These are phyloP conservation scores for Opisthocomus hoazin DNA, from an alignment of 2,113 vertebrate species.

Conservation along the genomic window DNA sequence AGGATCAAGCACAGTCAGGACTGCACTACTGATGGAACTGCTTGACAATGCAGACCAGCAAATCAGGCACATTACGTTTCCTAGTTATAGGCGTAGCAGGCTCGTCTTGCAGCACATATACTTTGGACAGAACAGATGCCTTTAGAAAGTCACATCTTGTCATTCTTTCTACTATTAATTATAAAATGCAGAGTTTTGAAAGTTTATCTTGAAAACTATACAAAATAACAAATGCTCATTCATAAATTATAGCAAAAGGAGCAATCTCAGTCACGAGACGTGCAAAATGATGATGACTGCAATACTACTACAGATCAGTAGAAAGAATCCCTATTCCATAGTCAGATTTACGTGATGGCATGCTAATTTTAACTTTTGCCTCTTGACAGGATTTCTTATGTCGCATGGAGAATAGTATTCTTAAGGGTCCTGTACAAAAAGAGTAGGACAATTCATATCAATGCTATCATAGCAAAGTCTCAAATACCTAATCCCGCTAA, in stretches of 20 bases:
- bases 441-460: background rate
- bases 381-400: background rate
- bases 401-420: background rate
- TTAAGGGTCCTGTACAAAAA: background rate
- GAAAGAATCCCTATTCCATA: background rate
- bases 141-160: background rate
- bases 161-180: background rate
- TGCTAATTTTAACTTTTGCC: background rate
- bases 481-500: background rate
- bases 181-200: background rate
- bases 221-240: background rate
- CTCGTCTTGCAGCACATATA: background rate
- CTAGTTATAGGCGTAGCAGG: background rate
- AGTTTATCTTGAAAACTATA: background rate
- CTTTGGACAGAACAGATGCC: background rate
- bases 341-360: background rate
- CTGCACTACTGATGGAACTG: background rate
- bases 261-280: background rate
- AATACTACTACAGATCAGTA: background rate
- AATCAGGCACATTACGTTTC: background rate
- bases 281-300: background rate
- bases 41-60: background rate
- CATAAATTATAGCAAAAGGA: background rate
- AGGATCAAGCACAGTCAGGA: background rate
- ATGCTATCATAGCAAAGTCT: background rate